phyloP scores from a whole-genome alignment of 2,113 vertebrate species.

The Scopus umbretta region DNA sequence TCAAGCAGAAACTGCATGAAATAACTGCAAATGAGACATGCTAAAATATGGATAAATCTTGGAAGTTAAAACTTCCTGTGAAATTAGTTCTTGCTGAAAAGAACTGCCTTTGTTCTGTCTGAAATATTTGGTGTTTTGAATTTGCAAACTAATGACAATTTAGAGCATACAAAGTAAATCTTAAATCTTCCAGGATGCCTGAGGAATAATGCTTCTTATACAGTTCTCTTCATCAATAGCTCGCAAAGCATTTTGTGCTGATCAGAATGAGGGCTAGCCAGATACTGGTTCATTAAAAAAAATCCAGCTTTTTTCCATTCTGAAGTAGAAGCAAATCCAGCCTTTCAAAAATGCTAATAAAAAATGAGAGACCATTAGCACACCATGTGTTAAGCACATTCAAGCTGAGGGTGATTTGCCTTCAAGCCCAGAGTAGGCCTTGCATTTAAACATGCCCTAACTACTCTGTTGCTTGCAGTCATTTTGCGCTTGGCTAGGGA shows the following conservation, averaged over 20 bases:
- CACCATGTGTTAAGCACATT: neutral
- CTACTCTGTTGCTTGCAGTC: neutral
- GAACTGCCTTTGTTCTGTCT: neutral
- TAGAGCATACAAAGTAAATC: neutral
- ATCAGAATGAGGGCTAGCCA: neutral
- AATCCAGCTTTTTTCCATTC: neutral
- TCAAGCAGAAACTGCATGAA: conserved; percentile 44
- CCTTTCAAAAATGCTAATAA: conserved; percentile 9
- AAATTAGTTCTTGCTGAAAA: conserved; percentile 32
- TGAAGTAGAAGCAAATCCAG: neutral
- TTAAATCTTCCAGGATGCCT: neutral
- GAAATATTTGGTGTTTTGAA: conserved; percentile 1
- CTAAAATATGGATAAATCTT: conserved; percentile 39
- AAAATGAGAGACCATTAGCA: neutral
- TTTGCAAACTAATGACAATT: neutral
- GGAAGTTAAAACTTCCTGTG: conserved; percentile 41
- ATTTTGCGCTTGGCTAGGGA: neutral
- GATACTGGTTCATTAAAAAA: neutral
- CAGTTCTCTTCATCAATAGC: neutral
- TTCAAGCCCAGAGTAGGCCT: neutral
- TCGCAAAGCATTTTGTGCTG: neutral
- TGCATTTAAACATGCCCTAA: neutral
- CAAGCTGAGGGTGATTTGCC: neutral
- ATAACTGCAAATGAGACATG: conserved; percentile 45
- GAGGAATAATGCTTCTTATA: neutral